Percentiles rank a stretch among this genome's conserved stretches.
Conservation (phyloP, 2,797 vertebrate species). For the Sebastes reedi region DNA sequence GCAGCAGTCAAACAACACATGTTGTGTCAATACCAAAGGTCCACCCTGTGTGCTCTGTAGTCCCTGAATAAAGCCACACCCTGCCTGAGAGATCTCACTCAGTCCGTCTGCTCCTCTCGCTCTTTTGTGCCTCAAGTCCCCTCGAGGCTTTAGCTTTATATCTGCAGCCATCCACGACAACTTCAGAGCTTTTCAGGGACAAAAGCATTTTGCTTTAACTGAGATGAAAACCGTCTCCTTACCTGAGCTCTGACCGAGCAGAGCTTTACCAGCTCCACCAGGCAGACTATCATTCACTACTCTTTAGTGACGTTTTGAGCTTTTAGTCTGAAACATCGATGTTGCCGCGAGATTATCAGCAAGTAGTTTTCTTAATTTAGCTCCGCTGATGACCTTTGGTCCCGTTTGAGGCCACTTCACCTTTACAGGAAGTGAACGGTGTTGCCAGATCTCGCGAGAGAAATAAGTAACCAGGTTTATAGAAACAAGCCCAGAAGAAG, state of each 20-base stretch:
- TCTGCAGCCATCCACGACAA: not conserved
- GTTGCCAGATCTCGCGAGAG: too few species aligned
- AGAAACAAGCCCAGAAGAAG: too few species aligned
- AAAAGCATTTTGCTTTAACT: not conserved
- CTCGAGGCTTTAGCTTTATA: not conserved
- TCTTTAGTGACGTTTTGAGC: not conserved
- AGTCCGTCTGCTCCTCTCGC: not conserved
- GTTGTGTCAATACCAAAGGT: constrained; percentile 79
- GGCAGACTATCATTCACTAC: not conserved
- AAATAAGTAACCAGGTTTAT: too few species aligned
- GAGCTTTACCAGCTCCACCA: not conserved
- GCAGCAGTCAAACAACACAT: constrained; percentile 4
- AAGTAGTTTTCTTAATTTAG: not conserved
- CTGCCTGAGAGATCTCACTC: constrained; percentile 51
- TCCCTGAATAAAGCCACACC: constrained; percentile 73
- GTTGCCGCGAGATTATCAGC: not conserved
- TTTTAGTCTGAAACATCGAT: not conserved
- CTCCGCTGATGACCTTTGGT: constrained; percentile 35
- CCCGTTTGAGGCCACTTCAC: constrained; percentile 7
- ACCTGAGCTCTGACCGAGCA: not conserved
- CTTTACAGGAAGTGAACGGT: not conserved
- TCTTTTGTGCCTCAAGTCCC: constrained; percentile 28
- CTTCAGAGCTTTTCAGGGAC: not conserved
- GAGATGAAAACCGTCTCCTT: not conserved
- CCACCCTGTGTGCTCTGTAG: constrained; percentile 57